Evolutionary conservation across 2,113 vertebrate species (phyloP).

Genomic region (Platysteira castanea): DNA sequence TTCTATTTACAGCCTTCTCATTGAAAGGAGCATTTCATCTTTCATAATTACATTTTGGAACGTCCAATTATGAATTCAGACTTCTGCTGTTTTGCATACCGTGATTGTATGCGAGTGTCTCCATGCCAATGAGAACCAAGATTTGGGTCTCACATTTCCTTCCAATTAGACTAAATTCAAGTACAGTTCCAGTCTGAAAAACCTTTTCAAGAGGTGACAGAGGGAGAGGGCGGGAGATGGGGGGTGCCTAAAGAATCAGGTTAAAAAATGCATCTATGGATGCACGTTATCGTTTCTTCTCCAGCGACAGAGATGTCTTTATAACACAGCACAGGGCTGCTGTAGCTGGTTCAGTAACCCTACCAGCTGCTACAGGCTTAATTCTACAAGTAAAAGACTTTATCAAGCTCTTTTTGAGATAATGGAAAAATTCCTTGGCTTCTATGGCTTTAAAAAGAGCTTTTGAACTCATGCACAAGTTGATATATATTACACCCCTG

Average conservation of each 20-base stretch:
- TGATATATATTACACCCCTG: not conserved
- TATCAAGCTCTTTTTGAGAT: not conserved
- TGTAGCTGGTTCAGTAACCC: slow-evolving; percentile 27
- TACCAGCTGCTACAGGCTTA: slow-evolving; percentile 3
- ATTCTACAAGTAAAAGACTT: slow-evolving; percentile 11
- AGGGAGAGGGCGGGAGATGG: not conserved
- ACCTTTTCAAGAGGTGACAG: slow-evolving; percentile 41
- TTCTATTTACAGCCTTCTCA: slow-evolving; percentile 99
- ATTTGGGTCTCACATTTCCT: slow-evolving; percentile 52
- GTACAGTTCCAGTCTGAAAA: not conserved
- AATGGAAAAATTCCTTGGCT: slow-evolving; percentile 1
- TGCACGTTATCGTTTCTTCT: not conserved
- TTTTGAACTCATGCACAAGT: not conserved
- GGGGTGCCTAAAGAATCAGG: not conserved
- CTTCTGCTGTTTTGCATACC: slow-evolving; percentile 79
- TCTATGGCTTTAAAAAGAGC: not conserved
- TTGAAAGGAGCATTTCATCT: slow-evolving; percentile 99
- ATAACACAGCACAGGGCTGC: not conserved
- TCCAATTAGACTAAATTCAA: slow-evolving; percentile 31
- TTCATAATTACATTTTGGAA: slow-evolving; percentile 99
- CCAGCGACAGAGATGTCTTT: not conserved
- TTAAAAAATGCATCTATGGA: not conserved
- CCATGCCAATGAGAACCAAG: slow-evolving; percentile 59
- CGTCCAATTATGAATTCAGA: slow-evolving; percentile 93
- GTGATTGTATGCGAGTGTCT: slow-evolving; percentile 69